phyloP scores from a whole-genome alignment of 2,888 invertebrate genomes.

The Galeopsomyia nigrocyanea region DNA sequence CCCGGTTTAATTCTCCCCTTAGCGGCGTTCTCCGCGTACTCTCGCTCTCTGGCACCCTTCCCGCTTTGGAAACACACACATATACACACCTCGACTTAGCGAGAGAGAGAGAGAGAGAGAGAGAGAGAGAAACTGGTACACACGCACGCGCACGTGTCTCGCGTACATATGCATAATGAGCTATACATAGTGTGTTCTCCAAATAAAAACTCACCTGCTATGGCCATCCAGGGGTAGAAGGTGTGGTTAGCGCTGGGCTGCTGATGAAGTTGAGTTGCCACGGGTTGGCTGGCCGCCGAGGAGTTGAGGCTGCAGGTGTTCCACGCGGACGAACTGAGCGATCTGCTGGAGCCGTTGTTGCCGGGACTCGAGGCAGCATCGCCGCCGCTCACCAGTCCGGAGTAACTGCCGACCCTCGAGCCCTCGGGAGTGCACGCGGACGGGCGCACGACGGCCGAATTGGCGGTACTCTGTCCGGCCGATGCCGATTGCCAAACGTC shows the following conservation, averaged over 20 bases:
- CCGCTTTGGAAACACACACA: background rate
- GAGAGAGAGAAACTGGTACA: background rate
- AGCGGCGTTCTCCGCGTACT: constrained; percentile 14
- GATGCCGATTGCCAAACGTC: constrained; percentile 80
- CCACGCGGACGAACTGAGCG: constrained; percentile 81
- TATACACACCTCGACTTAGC: background rate
- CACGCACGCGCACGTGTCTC: constrained; percentile 28
- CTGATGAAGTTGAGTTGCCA: constrained; percentile 85
- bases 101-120: background rate
- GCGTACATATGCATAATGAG: constrained; percentile 46
- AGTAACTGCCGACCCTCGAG: constrained; percentile 83
- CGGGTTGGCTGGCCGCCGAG: constrained; percentile 82
- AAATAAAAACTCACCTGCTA: constrained; percentile 86
- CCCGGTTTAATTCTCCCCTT: constrained; percentile 38
- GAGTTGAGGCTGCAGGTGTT: constrained; percentile 90
- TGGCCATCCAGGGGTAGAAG: constrained; percentile 98
- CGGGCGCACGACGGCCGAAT: constrained; percentile 79
- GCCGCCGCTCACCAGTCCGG: constrained; percentile 83
- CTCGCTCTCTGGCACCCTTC: constrained; percentile 3
- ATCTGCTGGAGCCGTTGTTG: constrained; percentile 72
- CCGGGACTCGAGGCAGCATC: constrained; percentile 84
- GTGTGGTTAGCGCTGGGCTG: constrained; percentile 93
- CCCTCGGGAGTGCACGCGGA: constrained; percentile 90
- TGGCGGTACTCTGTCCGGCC: constrained; percentile 69
- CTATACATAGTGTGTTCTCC: constrained; percentile 8